Base-by-base conservation (phyloP, 2,797 vertebrate species). In the Rhinatrema bivittatum region DNA sequence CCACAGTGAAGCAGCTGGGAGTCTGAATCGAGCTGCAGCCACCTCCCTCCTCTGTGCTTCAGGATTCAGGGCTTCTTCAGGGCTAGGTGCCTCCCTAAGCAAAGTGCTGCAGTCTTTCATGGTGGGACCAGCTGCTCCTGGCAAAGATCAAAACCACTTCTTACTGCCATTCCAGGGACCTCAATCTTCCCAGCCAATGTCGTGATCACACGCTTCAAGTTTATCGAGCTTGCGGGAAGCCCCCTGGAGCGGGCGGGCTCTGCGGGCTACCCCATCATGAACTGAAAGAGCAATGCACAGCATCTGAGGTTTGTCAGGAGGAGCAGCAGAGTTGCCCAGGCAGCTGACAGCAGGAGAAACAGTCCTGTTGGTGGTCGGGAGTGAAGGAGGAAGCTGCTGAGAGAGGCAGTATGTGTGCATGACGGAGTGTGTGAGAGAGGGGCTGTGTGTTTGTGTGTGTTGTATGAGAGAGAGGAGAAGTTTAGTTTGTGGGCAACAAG, bases 121-220 rank as follows among this genome's bases (percentile, higher is more conserved):
- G 52, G 56, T 43, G 0, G 42, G 52, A 65, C 16, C 70, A 69
- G 53, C 58, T 69, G 67, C 53, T 51, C 48, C 42, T 43, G 36
- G 37, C 33, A 48, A 48, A 53, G 59, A 36, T 37, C 51, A 39
- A 47, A 48, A 45, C 56, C 53, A 41, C 42, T 23, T 4, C 14
- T 45, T 47, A 44, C 40, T 32, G 21, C 49, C 54, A 60, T 34
- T 53, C 43, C 0, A 0, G 18, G 52, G 32, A 61, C 11, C 38
- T 57, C 65, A 67, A 63, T 63, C 54, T 55, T 59, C 20, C 56
- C 51, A 41, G 49, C 65, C 60, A 42, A 60, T 63, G 39, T 60
- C 44, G 54, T 41, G 36, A 50, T 30, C 54, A 42, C 23, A 37
- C 39, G 50, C 59, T 58, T 71, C 63, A 67, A 45, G 47, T 65